Base-by-base conservation (phyloP, 2,888 invertebrate genomes). In the Arrhopalites spinosus region DNA sequence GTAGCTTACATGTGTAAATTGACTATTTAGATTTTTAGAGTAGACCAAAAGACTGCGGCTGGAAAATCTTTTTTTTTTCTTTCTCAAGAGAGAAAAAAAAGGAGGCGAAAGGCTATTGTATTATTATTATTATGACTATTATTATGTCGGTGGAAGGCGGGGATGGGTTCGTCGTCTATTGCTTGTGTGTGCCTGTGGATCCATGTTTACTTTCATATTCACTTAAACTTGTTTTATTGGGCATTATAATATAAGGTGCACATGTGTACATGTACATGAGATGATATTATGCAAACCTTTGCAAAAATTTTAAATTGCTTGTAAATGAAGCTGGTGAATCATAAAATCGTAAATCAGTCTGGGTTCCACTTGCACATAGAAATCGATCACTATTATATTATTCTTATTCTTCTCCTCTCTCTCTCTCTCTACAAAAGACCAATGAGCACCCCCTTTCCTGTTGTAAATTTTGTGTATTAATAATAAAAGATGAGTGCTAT, bases 291-390 rank as follows among this genome's bases (percentile, higher is more conserved):
- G 23, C 53, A 53, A 53, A 53, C 2, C n/a, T n/a, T 11, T 59
- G 59, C 11, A 59, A 25, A n/a, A 25, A 59, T 25, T 11, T 59
- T 20, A 59, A 59, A 59, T 59, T 59, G 15, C 59, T 23, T 27
- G 36, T 36, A 27, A 59, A 27, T 13, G 59, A 59, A 59, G 5
- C 25, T 59, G 59, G 59, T 59, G 59, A 59, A 59, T 59, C 59
- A 59, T 59, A 59, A 56, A 56, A 56, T 56, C 53, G 53, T 56
- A 56, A 59, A 59, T 59, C 59, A 59, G 59, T 59, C 25, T 25
- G 23, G 20, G 23, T 27, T n/a, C 20, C 53, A 53, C 53, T n/a
- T n/a, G 8, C 53, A 53, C 53, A 53, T 36, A 36, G 11, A 36
- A 36, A 36, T n/a, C n/a, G 11, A 36, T 36, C 11, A 7, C 36